Evolutionary conservation across 2,888 invertebrate genomes (phyloP), one percentile per base, ranked within the genome.

Genomic region (Xanthia togata): DNA sequence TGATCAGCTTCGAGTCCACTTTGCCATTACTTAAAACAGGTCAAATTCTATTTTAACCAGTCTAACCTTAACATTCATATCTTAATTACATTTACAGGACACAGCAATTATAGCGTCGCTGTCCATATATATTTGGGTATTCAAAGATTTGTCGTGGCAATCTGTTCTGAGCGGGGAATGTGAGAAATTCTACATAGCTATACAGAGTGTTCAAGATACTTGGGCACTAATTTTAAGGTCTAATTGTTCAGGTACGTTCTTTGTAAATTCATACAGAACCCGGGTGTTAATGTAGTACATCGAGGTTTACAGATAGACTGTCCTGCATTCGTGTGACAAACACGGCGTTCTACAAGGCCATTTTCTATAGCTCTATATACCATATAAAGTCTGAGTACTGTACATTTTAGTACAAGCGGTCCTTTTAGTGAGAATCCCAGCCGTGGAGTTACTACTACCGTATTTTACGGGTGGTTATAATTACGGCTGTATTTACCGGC

Each of bases 121-220:
- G 11, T 65, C 55, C 14, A 35, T 76, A 20, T 76, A 23, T 26
- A 20, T 44, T 0, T 65, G 76, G 65, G n/a, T 59, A 11, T 6
- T 64, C 20, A 76, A 64, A 65, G 31, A 76, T 23, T 20, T 76
- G 31, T 12, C 23, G 20, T 65, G 35, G 50, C 64, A 41, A 20
- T 35, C 57, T 14, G 1, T 76, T 41, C 14, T 67, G 17, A 65
- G 14, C 2, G 0, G 3, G 3, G 35, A 53, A 5, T 60, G 59
- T 31, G 76, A 76, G 41, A 67, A 76, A 17, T 76, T 76, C 20
- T 67, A 76, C 31, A 31, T 41, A 8, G 41, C 53, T n/a, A 20
- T 65, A 17, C 31, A 60, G n/a, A 60, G 20, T n/a, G 20, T 41
- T 20, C 50, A 53, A 53, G 76, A 76, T 50, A 76, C 55, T 35